Conservation (phyloP, 1,140 invertebrate species). For the Medauroidea extradentata region DNA sequence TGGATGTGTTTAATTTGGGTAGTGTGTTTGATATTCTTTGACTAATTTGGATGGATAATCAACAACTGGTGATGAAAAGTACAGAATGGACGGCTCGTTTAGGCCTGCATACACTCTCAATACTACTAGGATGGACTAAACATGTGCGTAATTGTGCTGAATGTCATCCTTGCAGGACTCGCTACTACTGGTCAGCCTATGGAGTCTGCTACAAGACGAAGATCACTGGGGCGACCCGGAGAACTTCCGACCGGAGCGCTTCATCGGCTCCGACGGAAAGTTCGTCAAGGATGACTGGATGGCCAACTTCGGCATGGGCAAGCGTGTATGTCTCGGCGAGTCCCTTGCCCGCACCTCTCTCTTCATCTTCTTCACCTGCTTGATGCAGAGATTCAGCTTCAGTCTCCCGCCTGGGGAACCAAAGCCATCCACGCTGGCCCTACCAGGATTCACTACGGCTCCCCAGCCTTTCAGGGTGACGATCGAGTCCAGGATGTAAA, state of each 20-base stretch:
- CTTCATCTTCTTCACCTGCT: conserved; percentile 29
- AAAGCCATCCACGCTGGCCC: conserved; percentile 18
- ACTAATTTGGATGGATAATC: no score
- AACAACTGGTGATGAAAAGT: no score
- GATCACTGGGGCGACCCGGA: conserved; percentile 18
- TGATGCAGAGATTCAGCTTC: conserved; percentile 30
- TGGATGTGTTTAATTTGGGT: no score
- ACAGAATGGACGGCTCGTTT: no score
- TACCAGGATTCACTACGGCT: conserved; percentile 20
- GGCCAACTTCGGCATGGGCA: no score
- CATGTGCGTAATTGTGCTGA: no score
- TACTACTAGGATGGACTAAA: no score
- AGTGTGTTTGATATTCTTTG: no score
- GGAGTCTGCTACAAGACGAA: conserved; percentile 13
- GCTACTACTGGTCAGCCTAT: conserved; percentile 1
- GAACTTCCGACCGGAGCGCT: conserved; percentile 18
- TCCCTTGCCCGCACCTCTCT: conserved; percentile 31
- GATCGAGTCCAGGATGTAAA: no score
- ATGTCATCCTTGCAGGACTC: not conserved
- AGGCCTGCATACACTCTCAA: no score
- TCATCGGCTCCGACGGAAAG: conserved; percentile 13
- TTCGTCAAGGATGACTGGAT: conserved; percentile 14
- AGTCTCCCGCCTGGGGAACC: no score
- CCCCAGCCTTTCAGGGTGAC: conserved; percentile 21
- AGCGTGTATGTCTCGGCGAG: no score